Evolutionary conservation across 2,888 invertebrate genomes (phyloP).

Genomic region (Helleia helle): DNA sequence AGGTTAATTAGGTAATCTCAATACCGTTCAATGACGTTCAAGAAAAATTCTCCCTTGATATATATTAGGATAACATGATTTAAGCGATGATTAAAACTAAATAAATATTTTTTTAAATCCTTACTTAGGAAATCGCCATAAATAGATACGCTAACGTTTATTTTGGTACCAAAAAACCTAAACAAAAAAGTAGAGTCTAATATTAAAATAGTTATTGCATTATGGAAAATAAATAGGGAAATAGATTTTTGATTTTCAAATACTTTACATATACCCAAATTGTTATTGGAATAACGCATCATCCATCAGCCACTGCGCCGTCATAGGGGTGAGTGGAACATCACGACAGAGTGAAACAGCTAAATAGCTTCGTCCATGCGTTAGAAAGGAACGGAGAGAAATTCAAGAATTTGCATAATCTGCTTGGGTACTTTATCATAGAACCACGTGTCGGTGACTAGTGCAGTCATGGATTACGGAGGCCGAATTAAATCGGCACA

Average conservation of each 20-base stretch:
- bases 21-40: too few species aligned
- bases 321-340: conserved; percentile 55
- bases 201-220: background rate
- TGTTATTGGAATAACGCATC: conserved; percentile 73
- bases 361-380: conserved; percentile 25
- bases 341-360: conserved; percentile 36
- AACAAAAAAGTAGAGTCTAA: too few species aligned
- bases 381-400: conserved; percentile 44
- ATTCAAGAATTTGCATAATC: conserved; percentile 73
- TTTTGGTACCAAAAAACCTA: too few species aligned
- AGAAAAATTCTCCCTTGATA: too few species aligned
- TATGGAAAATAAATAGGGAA: conserved; percentile 1
- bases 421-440: conserved; percentile 71
- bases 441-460: conserved; percentile 74
- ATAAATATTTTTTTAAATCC: too few species aligned
- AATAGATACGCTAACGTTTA: too few species aligned
- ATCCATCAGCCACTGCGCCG: conserved; percentile 65
- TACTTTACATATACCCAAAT: conserved; percentile 62
- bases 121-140: too few species aligned
- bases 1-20: too few species aligned
- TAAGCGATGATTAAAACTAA: too few species aligned
- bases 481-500: conserved; percentile 54
- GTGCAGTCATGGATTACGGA: conserved; percentile 67
- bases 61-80: too few species aligned
- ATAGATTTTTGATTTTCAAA: conserved; percentile 34